Evolutionary conservation across 2,888 invertebrate species (phyloP), one percentile per base, ranked within the genome.

Genomic region (Diadegma fenestrale): DNA sequence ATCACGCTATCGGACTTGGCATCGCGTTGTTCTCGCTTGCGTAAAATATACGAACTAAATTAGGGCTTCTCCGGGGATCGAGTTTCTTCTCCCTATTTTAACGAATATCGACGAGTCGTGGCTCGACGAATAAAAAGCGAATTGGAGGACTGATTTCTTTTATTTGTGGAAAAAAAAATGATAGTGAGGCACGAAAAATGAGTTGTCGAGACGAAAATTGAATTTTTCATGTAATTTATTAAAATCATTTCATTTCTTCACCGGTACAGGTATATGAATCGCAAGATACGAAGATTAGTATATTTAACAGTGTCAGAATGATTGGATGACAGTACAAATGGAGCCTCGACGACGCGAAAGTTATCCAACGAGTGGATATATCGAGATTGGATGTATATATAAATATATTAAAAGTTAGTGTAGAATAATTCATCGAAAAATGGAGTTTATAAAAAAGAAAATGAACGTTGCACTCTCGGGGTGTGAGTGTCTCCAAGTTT

Each of bases 341-440:
- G 72, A 64, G 66, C 48, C 33, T 69, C 76, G 72, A 78, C 48
- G 77, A 54, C 45, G 77, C 77, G 77, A 26, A 45, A 51, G 63
- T 45, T 73, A 80, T 82, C 73, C 61, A 51, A 43, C 75, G 30
- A 69, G 73, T 73, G 61, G 66, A 63, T 48, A 63, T 48, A 33
- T 54, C 66, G 69, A 54, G 26, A 76, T 33, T 7, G 71, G 58
- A 78, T 72, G 61, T 76, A 78, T 78, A 66, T 72, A 77, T 82
- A 48, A 51, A 66, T 73, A 82, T 80, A 73, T 73, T 80, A 80
- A 82, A 85, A 82, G 80, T 80, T 71, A 64, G 82, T 82, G 85
- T 82, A 80, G 72, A 80, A 82, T 82, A 61, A 79, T 81, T 71
- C 80, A 43, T 83, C 80, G 79, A 87, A 80, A 85, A 85, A 68